phyloP scores from a whole-genome alignment of 2,888 invertebrate species.

The Hypena proboscidalis region DNA sequence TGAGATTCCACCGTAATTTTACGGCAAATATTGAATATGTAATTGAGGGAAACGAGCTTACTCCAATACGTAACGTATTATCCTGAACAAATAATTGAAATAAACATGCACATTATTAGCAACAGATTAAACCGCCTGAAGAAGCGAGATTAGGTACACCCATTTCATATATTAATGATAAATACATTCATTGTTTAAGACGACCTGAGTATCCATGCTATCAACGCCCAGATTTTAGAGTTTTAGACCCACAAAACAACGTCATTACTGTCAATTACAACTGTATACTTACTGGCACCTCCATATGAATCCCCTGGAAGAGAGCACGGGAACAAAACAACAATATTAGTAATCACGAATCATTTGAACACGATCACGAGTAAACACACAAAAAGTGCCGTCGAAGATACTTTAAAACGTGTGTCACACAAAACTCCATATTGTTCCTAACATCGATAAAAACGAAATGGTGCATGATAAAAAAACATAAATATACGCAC shows the following conservation, averaged over 20 bases:
- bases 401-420: slow-evolving; percentile 43
- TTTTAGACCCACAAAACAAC: slow-evolving; percentile 37
- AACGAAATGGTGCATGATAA: slow-evolving; percentile 80
- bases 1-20: slow-evolving; percentile 44
- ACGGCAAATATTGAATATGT: slow-evolving; percentile 31
- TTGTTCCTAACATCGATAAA: slow-evolving; percentile 52
- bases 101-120: slow-evolving; percentile 31
- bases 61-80: slow-evolving; percentile 18
- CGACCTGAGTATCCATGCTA: slow-evolving; percentile 37
- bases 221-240: slow-evolving; percentile 25
- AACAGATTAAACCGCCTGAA: slow-evolving; percentile 14
- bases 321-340: slow-evolving; percentile 65
- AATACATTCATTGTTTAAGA: slow-evolving; percentile 17
- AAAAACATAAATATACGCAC: slow-evolving; percentile 62
- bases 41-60: slow-evolving; percentile 27
- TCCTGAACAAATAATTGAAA: slow-evolving; percentile 19
- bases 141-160: slow-evolving; percentile 26
- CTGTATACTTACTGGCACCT: slow-evolving; percentile 87
- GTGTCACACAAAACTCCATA: slow-evolving; percentile 42
- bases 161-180: slow-evolving; percentile 17
- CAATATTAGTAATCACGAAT: slow-evolving; percentile 65
- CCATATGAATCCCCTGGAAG: slow-evolving; percentile 91
- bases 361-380: slow-evolving; percentile 37
- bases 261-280: slow-evolving; percentile 27
- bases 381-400: slow-evolving; percentile 58